Conservation (phyloP, 2,797 vertebrate genomes). For the Onychomys torridus region DNA sequence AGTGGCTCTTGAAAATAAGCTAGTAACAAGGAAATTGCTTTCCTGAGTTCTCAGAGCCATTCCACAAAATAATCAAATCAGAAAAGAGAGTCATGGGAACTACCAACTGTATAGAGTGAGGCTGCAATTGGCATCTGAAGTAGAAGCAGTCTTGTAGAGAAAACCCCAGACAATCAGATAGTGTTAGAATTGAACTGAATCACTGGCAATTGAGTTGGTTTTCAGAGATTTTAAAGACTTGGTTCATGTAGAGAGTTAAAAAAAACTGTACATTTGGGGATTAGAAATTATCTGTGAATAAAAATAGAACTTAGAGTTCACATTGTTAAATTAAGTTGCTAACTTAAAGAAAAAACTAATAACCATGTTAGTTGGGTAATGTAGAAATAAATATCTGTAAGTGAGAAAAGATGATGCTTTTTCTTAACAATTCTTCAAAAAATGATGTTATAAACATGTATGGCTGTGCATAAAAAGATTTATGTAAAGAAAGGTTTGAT, state of each 20-base stretch:
- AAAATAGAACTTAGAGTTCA: not conserved
- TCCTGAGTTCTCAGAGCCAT: not conserved
- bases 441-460: not conserved
- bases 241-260: not conserved
- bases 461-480: not conserved
- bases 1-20: not conserved
- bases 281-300: not conserved
- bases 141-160: not conserved
- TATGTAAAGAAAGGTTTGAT: not conserved
- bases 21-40: not conserved
- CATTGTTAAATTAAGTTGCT: not conserved
- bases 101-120: not conserved
- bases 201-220: not conserved
- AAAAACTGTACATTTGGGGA: not conserved
- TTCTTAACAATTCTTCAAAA: not conserved
- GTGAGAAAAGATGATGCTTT: not conserved
- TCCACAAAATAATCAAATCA: not conserved
- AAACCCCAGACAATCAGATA: not conserved
- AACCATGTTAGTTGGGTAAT: not conserved
- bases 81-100: not conserved
- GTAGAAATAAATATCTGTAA: constrained; percentile 18
- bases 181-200: not conserved
- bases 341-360: not conserved
- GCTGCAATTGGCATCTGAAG: not conserved
- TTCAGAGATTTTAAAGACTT: not conserved